Conservation (phyloP, 2,113 vertebrate species). For the Cephalopholis sonnerati region DNA sequence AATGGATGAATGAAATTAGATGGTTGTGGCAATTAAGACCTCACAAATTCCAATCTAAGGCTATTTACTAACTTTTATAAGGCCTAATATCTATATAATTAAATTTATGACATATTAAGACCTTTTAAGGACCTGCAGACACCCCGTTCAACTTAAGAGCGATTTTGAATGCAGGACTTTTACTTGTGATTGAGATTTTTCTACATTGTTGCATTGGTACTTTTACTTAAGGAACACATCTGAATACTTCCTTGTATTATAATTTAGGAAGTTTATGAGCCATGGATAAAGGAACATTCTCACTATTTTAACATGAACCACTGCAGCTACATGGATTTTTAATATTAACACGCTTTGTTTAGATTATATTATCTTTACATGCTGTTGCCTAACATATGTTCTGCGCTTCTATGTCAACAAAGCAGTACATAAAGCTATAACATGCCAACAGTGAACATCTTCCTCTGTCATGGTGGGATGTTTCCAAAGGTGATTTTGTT, state of each 20-base stretch:
- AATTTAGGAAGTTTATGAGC: background rate
- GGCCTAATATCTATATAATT: too few species aligned
- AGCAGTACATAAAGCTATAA: slow-evolving; percentile 4
- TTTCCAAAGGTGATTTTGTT: slow-evolving; percentile 33
- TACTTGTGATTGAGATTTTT: background rate
- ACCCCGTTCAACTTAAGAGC: too few species aligned
- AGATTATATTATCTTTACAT: background rate
- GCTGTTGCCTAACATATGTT: background rate
- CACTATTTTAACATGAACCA: background rate
- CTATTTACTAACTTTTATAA: too few species aligned
- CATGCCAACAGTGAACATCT: slow-evolving; percentile 16
- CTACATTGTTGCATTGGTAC: background rate
- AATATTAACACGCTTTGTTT: slow-evolving; percentile 11
- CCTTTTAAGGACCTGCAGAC: too few species aligned
- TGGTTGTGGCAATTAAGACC: too few species aligned
- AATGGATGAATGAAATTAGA: too few species aligned
- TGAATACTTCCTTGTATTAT: background rate
- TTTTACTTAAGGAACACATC: too few species aligned
- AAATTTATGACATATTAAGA: too few species aligned
- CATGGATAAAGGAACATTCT: background rate
- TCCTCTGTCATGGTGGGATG: slow-evolving; percentile 1
- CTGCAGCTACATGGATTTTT: background rate
- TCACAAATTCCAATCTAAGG: too few species aligned
- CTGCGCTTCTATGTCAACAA: slow-evolving; percentile 2
- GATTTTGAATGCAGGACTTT: background rate